A percentile compares a stretch with the other conserved stretches of the same genome.
These are phyloP conservation scores for Cantharis flavilabris DNA, from an alignment of 2,888 invertebrate genomes.

Conservation along the genomic window DNA sequence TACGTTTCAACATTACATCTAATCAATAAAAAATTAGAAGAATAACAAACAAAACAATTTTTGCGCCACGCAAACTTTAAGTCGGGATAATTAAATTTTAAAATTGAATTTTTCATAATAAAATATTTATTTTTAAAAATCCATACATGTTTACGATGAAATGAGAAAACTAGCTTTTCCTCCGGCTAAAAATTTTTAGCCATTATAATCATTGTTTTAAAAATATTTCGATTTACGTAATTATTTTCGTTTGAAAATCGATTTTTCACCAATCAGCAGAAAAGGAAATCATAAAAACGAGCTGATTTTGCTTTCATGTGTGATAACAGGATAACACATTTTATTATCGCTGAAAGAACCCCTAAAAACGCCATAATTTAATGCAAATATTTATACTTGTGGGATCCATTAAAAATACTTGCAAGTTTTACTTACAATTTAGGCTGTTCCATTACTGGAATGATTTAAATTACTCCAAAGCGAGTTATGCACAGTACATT, in stretches of 20 bases:
- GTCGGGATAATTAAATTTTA: not conserved
- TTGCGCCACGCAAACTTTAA: not conserved
- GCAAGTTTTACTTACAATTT: not conserved
- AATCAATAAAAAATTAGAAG: not conserved
- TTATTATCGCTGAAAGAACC: not conserved
- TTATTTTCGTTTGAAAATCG: not conserved
- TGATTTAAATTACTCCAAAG: conserved; percentile 7
- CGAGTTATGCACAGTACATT: not conserved
- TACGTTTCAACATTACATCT: not conserved
- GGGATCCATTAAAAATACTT: conserved; percentile 6
- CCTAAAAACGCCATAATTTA: conserved; percentile 9
- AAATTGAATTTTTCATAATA: not conserved
- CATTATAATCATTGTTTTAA: not conserved
- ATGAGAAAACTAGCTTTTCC: not conserved
- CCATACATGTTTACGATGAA: not conserved
- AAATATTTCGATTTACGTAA: not conserved
- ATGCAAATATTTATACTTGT: conserved; percentile 11
- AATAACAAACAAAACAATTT: not conserved
- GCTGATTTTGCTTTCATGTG: not conserved
- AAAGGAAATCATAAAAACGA: not conserved
- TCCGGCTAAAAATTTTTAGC: not conserved
- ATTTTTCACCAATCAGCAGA: not conserved
- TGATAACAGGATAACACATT: not conserved
- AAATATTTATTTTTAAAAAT: not conserved
- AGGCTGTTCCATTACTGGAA: conserved; percentile 1